Evolutionary conservation across 2,113 vertebrate genomes (phyloP).

Genomic region (Otus sunia): DNA sequence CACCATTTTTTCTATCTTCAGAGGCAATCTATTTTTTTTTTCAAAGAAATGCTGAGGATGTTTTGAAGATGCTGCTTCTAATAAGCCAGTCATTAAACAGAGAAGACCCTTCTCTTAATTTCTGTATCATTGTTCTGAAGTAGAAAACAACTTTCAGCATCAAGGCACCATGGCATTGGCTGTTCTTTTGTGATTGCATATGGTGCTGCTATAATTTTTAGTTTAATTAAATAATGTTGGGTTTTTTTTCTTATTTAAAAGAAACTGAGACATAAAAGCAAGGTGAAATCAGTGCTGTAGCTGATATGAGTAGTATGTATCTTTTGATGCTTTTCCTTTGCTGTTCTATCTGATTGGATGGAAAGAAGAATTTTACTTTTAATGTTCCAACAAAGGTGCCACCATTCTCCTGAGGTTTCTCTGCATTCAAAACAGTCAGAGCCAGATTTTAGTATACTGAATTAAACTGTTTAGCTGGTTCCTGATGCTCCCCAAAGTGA

Average conservation of each 20-base stretch:
- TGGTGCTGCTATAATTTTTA: background rate
- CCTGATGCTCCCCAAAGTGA: background rate
- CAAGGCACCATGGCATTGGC: background rate
- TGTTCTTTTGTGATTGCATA: background rate
- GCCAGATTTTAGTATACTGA: background rate
- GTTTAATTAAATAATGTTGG: background rate
- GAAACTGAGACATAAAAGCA: background rate
- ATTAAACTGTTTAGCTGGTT: background rate
- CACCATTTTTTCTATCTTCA: background rate
- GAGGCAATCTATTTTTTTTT: background rate
- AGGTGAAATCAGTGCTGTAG: background rate
- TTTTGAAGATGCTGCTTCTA: background rate
- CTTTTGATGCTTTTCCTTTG: background rate
- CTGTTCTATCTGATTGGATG: background rate
- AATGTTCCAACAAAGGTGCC: background rate
- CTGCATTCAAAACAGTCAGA: background rate
- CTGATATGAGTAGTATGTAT: accelerated
- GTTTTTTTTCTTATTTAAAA: background rate
- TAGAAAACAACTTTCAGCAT: background rate
- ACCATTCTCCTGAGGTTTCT: background rate
- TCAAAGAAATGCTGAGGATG: background rate
- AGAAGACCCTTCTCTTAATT: background rate
- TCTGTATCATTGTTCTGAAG: background rate
- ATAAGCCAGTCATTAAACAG: background rate
- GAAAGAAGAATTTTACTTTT: background rate